phyloP scores from a whole-genome alignment of 1,140 invertebrate genomes.

The Drosophila gunungcola region DNA sequence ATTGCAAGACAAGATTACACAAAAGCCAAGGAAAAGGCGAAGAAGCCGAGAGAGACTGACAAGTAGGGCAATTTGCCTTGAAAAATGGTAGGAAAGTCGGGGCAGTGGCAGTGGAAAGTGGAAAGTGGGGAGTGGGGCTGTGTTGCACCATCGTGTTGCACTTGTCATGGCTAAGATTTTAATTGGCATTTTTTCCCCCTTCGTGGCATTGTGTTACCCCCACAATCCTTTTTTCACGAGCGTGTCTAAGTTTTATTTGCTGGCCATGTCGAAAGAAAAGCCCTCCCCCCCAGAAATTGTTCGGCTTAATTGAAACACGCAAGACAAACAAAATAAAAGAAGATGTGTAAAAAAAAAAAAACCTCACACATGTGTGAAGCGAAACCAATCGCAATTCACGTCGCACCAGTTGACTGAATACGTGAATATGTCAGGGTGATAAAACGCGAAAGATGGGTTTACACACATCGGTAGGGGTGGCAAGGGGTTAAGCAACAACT shows the following conservation, averaged over 20 bases:
- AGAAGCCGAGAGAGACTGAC: constrained; percentile 51
- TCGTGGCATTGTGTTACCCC: constrained; percentile 10
- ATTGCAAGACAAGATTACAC: constrained; percentile 73
- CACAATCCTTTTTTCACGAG: constrained; percentile 15
- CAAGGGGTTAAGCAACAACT: constrained; percentile 7
- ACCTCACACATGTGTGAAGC: constrained; percentile 34
- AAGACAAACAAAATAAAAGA: constrained; percentile 20
- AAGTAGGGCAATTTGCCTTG: constrained; percentile 78
- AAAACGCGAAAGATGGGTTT: background rate
- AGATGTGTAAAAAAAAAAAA: constrained; percentile 1
- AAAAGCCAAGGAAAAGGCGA: constrained; percentile 51
- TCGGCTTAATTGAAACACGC: constrained; percentile 70
- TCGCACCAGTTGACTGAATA: constrained; percentile 53
- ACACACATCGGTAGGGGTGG: background rate
- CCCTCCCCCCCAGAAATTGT: constrained; percentile 3
- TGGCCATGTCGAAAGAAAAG: constrained; percentile 68
- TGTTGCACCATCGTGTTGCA: constrained; percentile 53
- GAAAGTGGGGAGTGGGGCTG: background rate
- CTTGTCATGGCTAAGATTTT: constrained; percentile 78
- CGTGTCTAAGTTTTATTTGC: constrained; percentile 82
- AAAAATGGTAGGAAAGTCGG: constrained; percentile 9
- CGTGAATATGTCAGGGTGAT: constrained; percentile 33
- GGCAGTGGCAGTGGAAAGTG: background rate
- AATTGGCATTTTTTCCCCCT: constrained; percentile 74
- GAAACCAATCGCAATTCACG: constrained; percentile 71